Base-by-base conservation (phyloP, 2,797 vertebrate genomes). In the Alauda arvensis region DNA sequence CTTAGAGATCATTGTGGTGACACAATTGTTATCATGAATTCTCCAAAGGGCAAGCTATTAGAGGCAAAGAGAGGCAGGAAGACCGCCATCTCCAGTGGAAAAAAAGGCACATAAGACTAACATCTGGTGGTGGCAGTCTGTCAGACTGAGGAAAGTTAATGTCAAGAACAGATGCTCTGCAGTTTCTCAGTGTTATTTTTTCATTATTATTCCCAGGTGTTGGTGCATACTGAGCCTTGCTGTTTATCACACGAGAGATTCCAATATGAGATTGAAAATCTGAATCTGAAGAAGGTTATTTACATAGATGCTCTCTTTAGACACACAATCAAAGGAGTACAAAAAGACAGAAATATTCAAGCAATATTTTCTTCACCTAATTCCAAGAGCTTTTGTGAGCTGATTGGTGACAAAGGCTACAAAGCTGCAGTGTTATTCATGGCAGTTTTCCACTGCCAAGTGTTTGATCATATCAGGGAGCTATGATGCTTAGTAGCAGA, bases 151-250 rank as follows among this genome's bases (percentile, higher is more conserved):
- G 92, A 95, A 97, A 97, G 96, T 96, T 97, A 95, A 97, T 93
- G 95, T 97, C 96, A 97, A 93, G 95, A 97, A 96, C 96, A 97
- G 96, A 96, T 90, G 90, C 77, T 88, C 87, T 91, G 94, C 93
- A 97, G 96, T 96, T 96, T 95, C 94, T 96, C 95, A 90, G 86
- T 97, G 96, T 96, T 97, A 96, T 97, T 97, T 97, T 92, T 96
- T 94, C 96, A 94, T 96, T 96, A 97, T 97, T 97, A 96, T 96
- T 97, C 95, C 97, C 97, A 97, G 97, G 96, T 97, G 97, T 87
- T 96, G 93, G 91, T 42, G 16, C 92, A 95, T 52, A 87, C 92
- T 91, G 95, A 95, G 96, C 92, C 92, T 94, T 93, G 93, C 94
- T 96, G 95, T 97, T 97, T 96, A 96, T 94, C 95, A 96, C 93